phyloP scores from a whole-genome alignment of 1,140 invertebrate species.

The Drosophila bifasciata region DNA sequence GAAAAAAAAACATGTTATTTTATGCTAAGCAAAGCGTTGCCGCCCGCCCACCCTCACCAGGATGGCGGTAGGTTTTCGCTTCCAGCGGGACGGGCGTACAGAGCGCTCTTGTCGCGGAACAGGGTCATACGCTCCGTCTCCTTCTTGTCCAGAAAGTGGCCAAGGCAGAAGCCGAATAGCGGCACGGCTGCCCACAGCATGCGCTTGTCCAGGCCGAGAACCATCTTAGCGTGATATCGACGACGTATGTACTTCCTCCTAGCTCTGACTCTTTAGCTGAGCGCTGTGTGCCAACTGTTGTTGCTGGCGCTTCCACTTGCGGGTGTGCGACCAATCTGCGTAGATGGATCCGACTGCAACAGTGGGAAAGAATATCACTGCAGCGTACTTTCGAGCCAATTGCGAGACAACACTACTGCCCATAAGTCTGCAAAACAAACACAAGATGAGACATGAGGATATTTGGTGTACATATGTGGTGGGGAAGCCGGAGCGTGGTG shows the following conservation, averaged over 20 bases:
- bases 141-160: conserved; percentile 87
- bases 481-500: background rate
- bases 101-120: conserved; percentile 91
- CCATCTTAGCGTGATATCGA: conserved; percentile 77
- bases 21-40: conserved; percentile 23
- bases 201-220: conserved; percentile 85
- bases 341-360: conserved; percentile 86
- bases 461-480: too few relatives aligned
- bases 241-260: conserved; percentile 15
- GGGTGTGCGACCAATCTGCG: conserved; percentile 89
- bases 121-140: conserved; percentile 89
- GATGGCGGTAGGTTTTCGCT: conserved; percentile 88
- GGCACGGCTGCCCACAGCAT: conserved; percentile 85
- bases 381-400: conserved; percentile 85
- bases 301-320: conserved; percentile 87
- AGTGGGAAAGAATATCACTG: conserved; percentile 88
- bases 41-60: conserved; percentile 85
- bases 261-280: conserved; percentile 59
- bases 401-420: conserved; percentile 71
- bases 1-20: conserved; percentile 36
- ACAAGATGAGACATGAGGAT: conserved; percentile 27
- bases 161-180: conserved; percentile 86
- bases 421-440: conserved; percentile 72
- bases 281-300: conserved; percentile 69
- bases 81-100: conserved; percentile 88